phyloP scores from a whole-genome alignment of 2,797 vertebrate genomes.

The Delichon dasypus region DNA sequence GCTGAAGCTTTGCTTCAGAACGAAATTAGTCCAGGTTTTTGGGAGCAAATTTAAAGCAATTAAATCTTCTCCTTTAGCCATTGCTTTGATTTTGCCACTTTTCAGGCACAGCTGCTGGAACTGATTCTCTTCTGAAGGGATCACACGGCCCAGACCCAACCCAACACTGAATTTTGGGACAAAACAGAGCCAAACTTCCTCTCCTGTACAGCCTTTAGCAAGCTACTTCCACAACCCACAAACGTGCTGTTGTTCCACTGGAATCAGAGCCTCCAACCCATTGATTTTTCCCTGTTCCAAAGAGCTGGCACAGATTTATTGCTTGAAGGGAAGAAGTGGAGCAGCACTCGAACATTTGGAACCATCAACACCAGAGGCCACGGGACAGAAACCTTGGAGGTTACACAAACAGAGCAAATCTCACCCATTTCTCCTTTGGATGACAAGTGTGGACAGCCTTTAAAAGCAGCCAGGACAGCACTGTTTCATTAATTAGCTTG shows the following conservation, averaged over 20 bases:
- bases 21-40: neutral
- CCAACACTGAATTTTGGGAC: neutral
- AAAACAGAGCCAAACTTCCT: neutral
- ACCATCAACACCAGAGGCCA: accelerated
- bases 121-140: neutral
- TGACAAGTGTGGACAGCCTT: neutral
- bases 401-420: neutral
- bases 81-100: neutral
- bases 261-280: neutral
- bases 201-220: neutral
- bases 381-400: neutral
- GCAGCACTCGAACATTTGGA: neutral
- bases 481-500: neutral
- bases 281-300: neutral
- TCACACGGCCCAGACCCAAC: neutral
- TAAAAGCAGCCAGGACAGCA: neutral
- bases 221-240: neutral
- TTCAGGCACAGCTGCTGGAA: neutral
- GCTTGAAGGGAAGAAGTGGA: constrained; percentile 8
- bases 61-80: neutral
- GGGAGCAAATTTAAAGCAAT: neutral
- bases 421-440: neutral
- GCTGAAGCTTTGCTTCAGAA: neutral
- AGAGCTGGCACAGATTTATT: neutral
- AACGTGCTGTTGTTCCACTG: neutral